Conservation (phyloP, 1,140 invertebrate genomes). For the Ylistrum balloti region DNA sequence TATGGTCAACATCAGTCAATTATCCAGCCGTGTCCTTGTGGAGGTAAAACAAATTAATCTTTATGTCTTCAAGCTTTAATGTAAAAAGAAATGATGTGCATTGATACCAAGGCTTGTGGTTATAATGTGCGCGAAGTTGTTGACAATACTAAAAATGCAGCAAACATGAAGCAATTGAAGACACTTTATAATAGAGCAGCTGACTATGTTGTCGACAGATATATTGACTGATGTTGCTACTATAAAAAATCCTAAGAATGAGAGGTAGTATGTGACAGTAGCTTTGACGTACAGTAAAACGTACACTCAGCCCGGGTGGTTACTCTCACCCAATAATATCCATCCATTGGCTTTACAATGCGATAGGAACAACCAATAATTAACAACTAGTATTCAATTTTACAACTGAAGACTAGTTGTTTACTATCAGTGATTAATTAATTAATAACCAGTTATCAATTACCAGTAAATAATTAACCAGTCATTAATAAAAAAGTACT, state of each 20-base stretch:
- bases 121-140: background rate
- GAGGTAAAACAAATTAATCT: background rate
- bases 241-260: background rate
- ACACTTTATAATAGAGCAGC: background rate
- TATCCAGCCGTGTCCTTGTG: background rate
- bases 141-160: background rate
- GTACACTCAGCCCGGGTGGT: background rate
- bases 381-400: background rate
- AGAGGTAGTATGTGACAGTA: slow-evolving; percentile 15
- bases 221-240: slow-evolving; percentile 2
- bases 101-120: background rate
- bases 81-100: background rate
- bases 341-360: background rate
- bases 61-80: background rate
- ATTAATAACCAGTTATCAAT: background rate
- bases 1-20: slow-evolving; percentile 4
- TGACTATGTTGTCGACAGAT: background rate
- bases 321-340: no score
- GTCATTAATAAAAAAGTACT: background rate
- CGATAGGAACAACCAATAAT: background rate
- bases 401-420: background rate
- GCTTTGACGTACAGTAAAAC: background rate
- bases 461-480: background rate
- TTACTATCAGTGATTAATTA: background rate
- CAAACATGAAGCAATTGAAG: background rate